A percentile compares a stretch with the other conserved stretches of the same genome.
These are phyloP conservation scores for Sympetrum striolatum DNA, from an alignment of 2,888 invertebrate species.

Conservation along the genomic window DNA sequence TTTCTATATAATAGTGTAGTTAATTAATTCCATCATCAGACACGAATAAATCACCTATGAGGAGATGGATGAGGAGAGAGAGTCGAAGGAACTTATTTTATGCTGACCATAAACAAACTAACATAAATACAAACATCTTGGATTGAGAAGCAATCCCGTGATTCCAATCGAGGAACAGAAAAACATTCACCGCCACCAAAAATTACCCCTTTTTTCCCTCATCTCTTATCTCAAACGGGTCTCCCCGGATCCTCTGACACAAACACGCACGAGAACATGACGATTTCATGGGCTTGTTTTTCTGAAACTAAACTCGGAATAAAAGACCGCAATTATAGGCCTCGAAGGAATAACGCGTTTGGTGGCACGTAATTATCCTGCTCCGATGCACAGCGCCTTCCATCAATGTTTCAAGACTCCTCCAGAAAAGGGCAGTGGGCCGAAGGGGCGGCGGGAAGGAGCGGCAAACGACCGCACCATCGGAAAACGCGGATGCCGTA, in stretches of 20 bases:
- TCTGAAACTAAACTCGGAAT: not conserved
- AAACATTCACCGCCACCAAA: too few relatives aligned
- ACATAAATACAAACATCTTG: too few relatives aligned
- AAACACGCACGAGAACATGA: not conserved
- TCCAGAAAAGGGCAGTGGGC: slow-evolving; percentile 29
- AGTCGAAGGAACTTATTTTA: too few relatives aligned
- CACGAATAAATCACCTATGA: too few relatives aligned
- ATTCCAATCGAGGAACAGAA: too few relatives aligned
- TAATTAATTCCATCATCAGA: too few relatives aligned
- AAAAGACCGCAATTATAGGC: too few relatives aligned
- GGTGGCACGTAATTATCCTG: not conserved
- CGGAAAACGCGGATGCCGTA: not conserved
- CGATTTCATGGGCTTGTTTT: not conserved
- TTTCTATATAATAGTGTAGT: too few relatives aligned
- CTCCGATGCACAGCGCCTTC: slow-evolving; percentile 17
- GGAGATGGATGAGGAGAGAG: too few relatives aligned
- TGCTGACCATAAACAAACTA: too few relatives aligned
- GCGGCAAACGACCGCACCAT: not conserved
- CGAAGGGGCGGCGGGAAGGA: not conserved
- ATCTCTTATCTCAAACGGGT: not conserved
- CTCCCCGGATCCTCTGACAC: not conserved
- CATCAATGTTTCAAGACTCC: slow-evolving; percentile 25
- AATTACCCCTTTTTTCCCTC: too few relatives aligned
- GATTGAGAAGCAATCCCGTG: too few relatives aligned
- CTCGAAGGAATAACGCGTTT: not conserved